These are phyloP conservation scores for Balaenoptera acutorostrata DNA, from an alignment of 2,113 vertebrate species.

Conservation along the genomic window DNA sequence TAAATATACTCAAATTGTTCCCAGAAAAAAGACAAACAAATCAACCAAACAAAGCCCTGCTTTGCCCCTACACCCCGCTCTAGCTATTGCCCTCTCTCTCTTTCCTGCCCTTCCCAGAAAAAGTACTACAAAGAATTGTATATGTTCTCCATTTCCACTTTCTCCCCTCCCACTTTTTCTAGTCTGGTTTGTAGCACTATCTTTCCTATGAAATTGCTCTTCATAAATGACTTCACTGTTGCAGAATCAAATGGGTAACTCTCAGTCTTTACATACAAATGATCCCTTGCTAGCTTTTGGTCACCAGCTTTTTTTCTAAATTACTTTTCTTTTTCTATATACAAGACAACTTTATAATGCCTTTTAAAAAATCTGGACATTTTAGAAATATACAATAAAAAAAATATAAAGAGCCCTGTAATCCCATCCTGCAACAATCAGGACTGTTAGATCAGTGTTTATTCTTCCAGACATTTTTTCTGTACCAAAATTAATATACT, in stretches of 20 bases:
- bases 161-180: background rate
- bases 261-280: background rate
- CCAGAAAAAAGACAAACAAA: background rate
- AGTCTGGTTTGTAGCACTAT: background rate
- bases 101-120: background rate
- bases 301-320: background rate
- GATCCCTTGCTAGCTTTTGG: background rate
- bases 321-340: constrained; percentile 2
- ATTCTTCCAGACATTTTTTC: background rate
- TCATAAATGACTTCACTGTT: background rate
- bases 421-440: background rate
- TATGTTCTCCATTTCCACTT: background rate
- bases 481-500: background rate
- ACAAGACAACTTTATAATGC: background rate
- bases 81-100: background rate
- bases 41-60: background rate
- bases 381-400: background rate
- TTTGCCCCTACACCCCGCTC: background rate
- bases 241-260: background rate
- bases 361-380: background rate
- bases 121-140: background rate
- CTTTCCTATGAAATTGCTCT: background rate
- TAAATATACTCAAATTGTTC: background rate
- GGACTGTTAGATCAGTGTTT: background rate
- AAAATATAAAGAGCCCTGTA: background rate